Percentiles rank a stretch among this genome's conserved stretches.
These are phyloP conservation scores for Chaenodraco wilsoni DNA, from an alignment of 2,797 vertebrate species.

Conservation along the genomic window DNA sequence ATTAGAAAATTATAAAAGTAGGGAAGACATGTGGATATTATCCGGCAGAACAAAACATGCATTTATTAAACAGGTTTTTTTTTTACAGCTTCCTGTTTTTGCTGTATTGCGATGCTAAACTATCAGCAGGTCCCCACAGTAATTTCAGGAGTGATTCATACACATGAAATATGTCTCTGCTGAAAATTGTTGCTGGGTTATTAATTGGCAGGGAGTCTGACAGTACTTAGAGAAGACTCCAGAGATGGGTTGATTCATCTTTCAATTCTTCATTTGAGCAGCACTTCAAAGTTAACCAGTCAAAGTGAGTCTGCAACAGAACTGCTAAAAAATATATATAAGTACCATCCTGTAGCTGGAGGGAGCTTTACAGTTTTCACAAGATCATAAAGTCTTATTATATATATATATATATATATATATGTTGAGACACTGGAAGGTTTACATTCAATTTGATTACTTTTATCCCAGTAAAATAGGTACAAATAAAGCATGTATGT, in stretches of 20 bases:
- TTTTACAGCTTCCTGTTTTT: constrained; percentile 10
- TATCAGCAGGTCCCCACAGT: constrained; percentile 49
- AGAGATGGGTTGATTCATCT: constrained; percentile 65
- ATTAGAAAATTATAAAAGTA: too few relatives aligned
- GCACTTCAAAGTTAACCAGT: constrained; percentile 63
- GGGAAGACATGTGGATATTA: too few relatives aligned
- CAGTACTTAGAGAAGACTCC: constrained; percentile 59
- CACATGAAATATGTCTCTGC: constrained; percentile 61
- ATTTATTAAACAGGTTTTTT: constrained; percentile 9
- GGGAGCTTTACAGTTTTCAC: not conserved
- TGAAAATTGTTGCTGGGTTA: constrained; percentile 59
- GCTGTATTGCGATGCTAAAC: constrained; percentile 29
- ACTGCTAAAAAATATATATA: constrained; percentile 10
- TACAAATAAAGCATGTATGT: not conserved
- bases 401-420: too few relatives aligned
- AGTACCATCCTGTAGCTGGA: not conserved
- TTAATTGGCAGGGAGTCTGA: constrained; percentile 69
- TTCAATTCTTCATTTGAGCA: constrained; percentile 69
- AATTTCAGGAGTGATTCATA: constrained; percentile 59
- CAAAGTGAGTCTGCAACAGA: constrained; percentile 41
- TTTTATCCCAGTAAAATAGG: not conserved
- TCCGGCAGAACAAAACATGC: too few relatives aligned
- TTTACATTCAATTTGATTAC: not conserved
- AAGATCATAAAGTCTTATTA: not conserved
- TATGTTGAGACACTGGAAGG: not conserved